Conservation (phyloP, 2,797 vertebrate species). For the Staurois parvus region DNA sequence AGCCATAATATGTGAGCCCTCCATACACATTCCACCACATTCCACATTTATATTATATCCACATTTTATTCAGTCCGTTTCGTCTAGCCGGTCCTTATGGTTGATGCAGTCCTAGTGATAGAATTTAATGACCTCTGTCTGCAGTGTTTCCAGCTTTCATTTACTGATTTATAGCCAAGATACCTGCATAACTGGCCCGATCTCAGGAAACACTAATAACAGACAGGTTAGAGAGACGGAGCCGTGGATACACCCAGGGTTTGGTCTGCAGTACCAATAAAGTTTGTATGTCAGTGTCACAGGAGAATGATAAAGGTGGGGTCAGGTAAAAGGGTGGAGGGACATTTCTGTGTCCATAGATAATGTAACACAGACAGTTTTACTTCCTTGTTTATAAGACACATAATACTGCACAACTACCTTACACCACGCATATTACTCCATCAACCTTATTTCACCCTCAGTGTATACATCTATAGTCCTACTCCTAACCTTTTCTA, state of each 20-base stretch:
- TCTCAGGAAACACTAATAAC: not conserved
- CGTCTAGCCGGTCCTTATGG: not conserved
- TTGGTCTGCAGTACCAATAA: not conserved
- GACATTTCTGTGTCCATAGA: not conserved
- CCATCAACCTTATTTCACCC: too few species aligned
- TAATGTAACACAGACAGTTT: too few species aligned
- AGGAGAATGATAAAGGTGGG: not conserved
- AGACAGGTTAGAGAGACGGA: constrained; percentile 2
- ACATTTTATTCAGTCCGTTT: not conserved
- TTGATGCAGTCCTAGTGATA: not conserved
- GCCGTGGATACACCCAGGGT: constrained; percentile 1
- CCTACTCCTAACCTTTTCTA: too few species aligned
- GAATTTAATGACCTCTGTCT: not conserved
- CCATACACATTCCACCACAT: too few species aligned
- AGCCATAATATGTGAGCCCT: too few species aligned
- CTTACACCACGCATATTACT: too few species aligned
- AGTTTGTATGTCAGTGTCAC: not conserved
- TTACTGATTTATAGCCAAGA: not conserved
- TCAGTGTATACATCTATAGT: too few species aligned
- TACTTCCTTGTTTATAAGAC: too few species aligned
- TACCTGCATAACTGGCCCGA: constrained; percentile 14
- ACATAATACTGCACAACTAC: too few species aligned
- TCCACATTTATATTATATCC: not conserved
- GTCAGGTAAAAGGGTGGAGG: not conserved
- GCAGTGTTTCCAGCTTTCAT: not conserved